Conservation (phyloP, 2,888 invertebrate genomes). For the Hypselothyrea guttata region DNA sequence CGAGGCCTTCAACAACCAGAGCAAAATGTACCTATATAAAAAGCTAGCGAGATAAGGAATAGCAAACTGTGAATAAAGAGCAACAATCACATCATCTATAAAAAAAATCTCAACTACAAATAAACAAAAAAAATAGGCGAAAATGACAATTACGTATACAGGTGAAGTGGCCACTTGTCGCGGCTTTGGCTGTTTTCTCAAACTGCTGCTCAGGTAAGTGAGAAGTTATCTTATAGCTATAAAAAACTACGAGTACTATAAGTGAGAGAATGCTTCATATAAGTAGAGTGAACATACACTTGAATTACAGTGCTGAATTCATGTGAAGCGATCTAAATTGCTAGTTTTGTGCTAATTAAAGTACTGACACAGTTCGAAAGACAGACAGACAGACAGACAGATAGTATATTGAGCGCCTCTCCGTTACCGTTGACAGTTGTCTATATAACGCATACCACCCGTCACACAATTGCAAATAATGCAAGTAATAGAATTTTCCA, state of each 20-base stretch:
- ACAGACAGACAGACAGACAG: background rate
- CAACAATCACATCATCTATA: conserved; percentile 11
- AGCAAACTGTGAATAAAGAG: conserved; percentile 5
- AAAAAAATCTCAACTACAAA: conserved; percentile 37
- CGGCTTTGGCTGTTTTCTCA: conserved; percentile 93
- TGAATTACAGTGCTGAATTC: conserved; percentile 12
- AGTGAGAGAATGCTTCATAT: too few relatives aligned
- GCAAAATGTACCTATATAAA: conserved; percentile 42
- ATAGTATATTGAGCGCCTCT: conserved; percentile 11
- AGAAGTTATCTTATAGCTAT: conserved; percentile 1
- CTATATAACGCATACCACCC: background rate
- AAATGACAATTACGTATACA: conserved; percentile 93
- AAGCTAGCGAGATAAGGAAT: conserved; percentile 34
- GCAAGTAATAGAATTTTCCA: conserved; percentile 59
- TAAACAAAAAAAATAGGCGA: conserved; percentile 34
- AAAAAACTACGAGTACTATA: background rate
- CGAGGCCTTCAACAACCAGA: too few relatives aligned
- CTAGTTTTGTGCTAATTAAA: conserved; percentile 53
- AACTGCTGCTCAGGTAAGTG: conserved; percentile 89
- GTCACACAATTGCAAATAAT: conserved; percentile 45
- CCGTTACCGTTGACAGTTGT: conserved; percentile 8
- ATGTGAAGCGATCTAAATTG: conserved; percentile 34
- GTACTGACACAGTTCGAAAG: conserved; percentile 51
- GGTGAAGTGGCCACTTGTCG: conserved; percentile 93
- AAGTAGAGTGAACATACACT: background rate